Evolutionary conservation across 2,113 vertebrate genomes (phyloP).

Genomic region (Chitala chitala): DNA sequence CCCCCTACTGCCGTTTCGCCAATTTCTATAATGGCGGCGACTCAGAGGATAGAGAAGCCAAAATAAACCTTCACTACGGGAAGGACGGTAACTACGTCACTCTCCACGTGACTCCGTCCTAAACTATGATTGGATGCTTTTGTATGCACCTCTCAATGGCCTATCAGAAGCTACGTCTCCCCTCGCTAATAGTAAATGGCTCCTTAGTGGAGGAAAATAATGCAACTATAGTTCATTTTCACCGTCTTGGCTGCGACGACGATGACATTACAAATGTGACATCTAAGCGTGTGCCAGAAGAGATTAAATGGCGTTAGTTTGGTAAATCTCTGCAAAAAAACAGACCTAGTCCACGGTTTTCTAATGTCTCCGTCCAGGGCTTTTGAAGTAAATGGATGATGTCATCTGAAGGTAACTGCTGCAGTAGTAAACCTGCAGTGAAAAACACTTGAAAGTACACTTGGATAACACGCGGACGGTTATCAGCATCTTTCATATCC

Average conservation of each 20-base stretch:
- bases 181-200: slow-evolving; percentile 18
- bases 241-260: slow-evolving; percentile 16
- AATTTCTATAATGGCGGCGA: slow-evolving; percentile 63
- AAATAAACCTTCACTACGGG: slow-evolving; percentile 54
- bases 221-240: neutral
- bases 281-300: neutral
- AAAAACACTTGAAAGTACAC: slow-evolving; percentile 13
- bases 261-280: slow-evolving; percentile 7
- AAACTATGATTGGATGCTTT: slow-evolving; percentile 44
- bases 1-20: slow-evolving; percentile 38
- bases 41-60: slow-evolving; percentile 52
- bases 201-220: slow-evolving; percentile 10
- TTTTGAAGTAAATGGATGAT: slow-evolving; percentile 25
- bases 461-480: neutral
- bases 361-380: neutral
- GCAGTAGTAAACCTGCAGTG: slow-evolving; percentile 31
- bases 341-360: neutral
- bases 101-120: slow-evolving; percentile 49
- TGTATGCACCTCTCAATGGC: slow-evolving; percentile 13
- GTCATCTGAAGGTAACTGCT: slow-evolving; percentile 28
- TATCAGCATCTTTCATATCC: too few species aligned
- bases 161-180: slow-evolving; percentile 27
- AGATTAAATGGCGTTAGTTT: slow-evolving; percentile 23
- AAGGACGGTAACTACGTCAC: slow-evolving; percentile 46
- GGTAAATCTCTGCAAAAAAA: neutral